phyloP scores from a whole-genome alignment of 2,797 vertebrate genomes.

The Pteronotus mesoamericanus region DNA sequence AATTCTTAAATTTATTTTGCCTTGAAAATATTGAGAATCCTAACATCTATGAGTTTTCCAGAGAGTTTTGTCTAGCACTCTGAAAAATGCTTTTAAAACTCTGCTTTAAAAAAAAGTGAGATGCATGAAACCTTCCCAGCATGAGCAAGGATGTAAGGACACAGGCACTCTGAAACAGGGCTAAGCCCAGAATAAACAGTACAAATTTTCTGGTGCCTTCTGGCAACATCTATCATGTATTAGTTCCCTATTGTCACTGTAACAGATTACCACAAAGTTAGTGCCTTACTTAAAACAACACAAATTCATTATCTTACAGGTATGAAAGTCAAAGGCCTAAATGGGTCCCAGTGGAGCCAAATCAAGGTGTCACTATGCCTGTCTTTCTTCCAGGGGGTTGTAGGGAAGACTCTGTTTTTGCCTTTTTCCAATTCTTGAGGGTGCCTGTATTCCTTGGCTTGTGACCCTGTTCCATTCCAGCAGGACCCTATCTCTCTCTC shows the following conservation, averaged over 20 bases:
- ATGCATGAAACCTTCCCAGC: not conserved
- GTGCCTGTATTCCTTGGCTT: not conserved
- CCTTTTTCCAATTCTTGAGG: not conserved
- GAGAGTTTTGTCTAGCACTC: not conserved
- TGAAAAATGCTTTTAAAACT: not conserved
- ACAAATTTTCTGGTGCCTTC: not conserved
- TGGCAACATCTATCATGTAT: not conserved
- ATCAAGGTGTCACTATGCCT: not conserved
- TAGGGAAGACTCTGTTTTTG: not conserved
- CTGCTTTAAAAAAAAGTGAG: not conserved
- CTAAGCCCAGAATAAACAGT: not conserved
- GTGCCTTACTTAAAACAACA: constrained; percentile 1
- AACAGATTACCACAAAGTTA: not conserved
- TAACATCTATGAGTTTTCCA: not conserved
- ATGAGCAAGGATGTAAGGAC: not conserved
- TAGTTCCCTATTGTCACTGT: not conserved
- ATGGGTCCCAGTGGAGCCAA: not conserved
- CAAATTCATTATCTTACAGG: not conserved
- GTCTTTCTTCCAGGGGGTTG: not conserved
- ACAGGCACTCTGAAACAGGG: not conserved
- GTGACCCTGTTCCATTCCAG: not conserved
- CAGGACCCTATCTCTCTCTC: not conserved
- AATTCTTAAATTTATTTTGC: constrained; percentile 31
- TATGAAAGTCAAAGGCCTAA: not conserved
- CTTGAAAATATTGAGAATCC: not conserved